Evolutionary conservation across 1,140 invertebrate genomes (phyloP), one percentile per base, ranked within the genome.

Genomic region (Dreissena polymorpha): DNA sequence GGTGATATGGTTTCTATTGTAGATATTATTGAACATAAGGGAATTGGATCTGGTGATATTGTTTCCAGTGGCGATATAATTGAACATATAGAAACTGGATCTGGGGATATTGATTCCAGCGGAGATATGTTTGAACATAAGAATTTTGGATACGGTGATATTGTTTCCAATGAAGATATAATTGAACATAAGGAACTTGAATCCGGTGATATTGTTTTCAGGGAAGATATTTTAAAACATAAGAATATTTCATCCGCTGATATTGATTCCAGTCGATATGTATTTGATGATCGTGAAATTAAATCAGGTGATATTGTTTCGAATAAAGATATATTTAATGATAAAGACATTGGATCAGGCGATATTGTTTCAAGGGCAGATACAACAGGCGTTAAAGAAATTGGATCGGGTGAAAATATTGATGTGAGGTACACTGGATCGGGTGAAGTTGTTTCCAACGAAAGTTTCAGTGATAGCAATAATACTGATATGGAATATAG

Each of bases 251-350:
- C 0, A 68, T 68, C n/a, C n/a, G n/a, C n/a, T n/a, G n/a, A n/a
- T n/a, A 78, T n/a, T 21, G 64, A 57, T 65, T 76, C 73, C n/a
- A n/a, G n/a, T 50, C 29, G 60, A 10, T 57, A 76, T 18, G 18
- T 55, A 8, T 13, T 21, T 16, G 29, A n/a, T n/a, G n/a, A n/a
- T n/a, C n/a, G n/a, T n/a, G n/a, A n/a, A n/a, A n/a, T n/a, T n/a
- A n/a, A n/a, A n/a, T n/a, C n/a, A n/a, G n/a, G n/a, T n/a, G n/a
- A n/a, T n/a, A n/a, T n/a, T n/a, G n/a, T n/a, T n/a, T n/a, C 71
- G 7, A 53, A 23, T 21, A 55, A 55, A 8, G 71, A 73, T 18
- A 55, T 55, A n/a, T n/a, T n/a, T n/a, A n/a, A n/a, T n/a, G n/a
- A n/a, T n/a, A n/a, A n/a, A 12, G 53, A 55, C 29, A 29, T 60